Evolutionary conservation across 2,113 vertebrate genomes (phyloP).

Genomic region (Corythornis madagascariensis): DNA sequence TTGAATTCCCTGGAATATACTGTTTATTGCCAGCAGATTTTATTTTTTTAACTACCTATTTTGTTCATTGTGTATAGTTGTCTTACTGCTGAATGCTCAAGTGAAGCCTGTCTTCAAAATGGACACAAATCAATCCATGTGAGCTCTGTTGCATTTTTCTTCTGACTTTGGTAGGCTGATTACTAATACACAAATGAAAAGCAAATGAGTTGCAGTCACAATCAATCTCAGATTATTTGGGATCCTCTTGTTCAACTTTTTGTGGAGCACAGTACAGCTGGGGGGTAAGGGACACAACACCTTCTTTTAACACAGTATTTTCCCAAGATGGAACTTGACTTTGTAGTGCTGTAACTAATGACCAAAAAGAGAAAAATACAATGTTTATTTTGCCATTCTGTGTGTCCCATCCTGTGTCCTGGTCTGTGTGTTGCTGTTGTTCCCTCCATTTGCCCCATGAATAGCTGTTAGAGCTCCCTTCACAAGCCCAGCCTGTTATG

Average conservation of each 20-base stretch:
- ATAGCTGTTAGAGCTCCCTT: background rate
- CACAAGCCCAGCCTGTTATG: background rate
- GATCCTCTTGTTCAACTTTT: background rate
- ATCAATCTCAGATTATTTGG: background rate
- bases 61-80: conserved; percentile 32
- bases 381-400: background rate
- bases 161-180: conserved; percentile 31
- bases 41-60: conserved; percentile 39
- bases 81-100: conserved; percentile 32
- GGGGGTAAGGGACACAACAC: background rate
- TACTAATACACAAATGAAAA: conserved; percentile 51
- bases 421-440: background rate
- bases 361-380: background rate
- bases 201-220: conserved; percentile 31
- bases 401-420: background rate
- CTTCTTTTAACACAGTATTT: background rate
- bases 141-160: conserved; percentile 33
- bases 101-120: background rate
- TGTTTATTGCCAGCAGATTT: conserved; percentile 56
- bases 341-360: background rate
- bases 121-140: conserved; percentile 24
- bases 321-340: background rate
- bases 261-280: background rate
- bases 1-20: conserved; percentile 69
- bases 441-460: background rate